Evolutionary conservation across 2,113 vertebrate species (phyloP).

Genomic region (Ailurus styani): DNA sequence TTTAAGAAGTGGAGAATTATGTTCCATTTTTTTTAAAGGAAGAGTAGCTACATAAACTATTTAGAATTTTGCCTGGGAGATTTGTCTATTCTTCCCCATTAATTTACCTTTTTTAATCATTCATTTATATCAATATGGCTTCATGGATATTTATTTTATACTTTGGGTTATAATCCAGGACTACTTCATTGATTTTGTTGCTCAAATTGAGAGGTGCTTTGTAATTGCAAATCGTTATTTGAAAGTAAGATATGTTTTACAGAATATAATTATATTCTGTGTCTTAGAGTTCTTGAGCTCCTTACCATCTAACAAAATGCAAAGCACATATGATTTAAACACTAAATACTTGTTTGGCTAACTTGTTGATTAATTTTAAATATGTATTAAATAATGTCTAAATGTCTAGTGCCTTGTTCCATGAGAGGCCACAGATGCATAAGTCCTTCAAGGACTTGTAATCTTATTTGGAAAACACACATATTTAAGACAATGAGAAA

Average conservation of each 20-base stretch:
- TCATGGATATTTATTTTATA: background rate
- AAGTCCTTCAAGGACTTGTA: background rate
- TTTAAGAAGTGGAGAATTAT: background rate
- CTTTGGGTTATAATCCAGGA: background rate
- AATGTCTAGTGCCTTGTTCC: background rate
- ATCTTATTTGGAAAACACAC: background rate
- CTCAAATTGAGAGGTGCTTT: background rate
- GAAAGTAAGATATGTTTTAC: constrained; percentile 16
- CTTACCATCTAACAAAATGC: background rate
- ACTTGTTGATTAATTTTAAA: background rate
- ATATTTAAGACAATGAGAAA: background rate
- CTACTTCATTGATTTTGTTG: background rate
- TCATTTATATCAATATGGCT: background rate
- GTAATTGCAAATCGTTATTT: background rate
- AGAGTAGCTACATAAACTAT: background rate
- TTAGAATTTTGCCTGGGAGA: background rate
- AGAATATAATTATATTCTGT: background rate
- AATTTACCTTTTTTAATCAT: background rate
- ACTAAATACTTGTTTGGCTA: background rate
- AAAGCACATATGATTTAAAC: background rate
- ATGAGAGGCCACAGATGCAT: background rate
- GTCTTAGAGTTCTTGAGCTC: background rate
- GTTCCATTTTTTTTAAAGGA: background rate
- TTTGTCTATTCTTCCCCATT: background rate
- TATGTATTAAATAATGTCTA: background rate